These are phyloP conservation scores for Cyanoliseus patagonus DNA, from an alignment of 2,113 vertebrate species.

Conservation along the genomic window DNA sequence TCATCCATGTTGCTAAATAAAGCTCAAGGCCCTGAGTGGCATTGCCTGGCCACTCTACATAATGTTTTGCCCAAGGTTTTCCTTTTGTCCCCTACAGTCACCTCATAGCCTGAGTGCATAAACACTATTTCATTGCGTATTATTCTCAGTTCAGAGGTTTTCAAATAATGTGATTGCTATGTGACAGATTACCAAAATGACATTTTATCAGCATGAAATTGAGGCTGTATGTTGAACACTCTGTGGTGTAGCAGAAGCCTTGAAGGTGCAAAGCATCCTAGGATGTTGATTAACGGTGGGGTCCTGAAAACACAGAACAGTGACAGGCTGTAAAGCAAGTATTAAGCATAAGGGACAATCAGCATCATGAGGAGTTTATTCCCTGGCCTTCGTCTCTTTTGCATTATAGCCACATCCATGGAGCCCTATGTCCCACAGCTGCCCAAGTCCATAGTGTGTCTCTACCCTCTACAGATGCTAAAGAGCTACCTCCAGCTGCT, in stretches of 20 bases:
- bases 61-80: neutral
- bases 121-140: neutral
- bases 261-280: neutral
- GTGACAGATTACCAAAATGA: constrained; percentile 8
- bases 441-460: neutral
- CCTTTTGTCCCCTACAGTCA: neutral
- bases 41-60: neutral
- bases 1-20: neutral
- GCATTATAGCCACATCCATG: neutral
- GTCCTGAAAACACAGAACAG: neutral
- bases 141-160: neutral
- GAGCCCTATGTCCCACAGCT: neutral
- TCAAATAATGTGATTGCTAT: neutral
- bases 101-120: neutral
- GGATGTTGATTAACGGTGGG: neutral
- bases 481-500: neutral
- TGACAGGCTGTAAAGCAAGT: neutral
- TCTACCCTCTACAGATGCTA: neutral
- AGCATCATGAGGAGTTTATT: neutral
- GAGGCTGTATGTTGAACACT: neutral
- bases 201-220: constrained; percentile 1
- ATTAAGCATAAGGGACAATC: neutral
- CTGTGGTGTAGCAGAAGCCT: neutral
- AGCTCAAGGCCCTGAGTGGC: neutral
- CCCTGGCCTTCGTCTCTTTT: neutral